phyloP scores from a whole-genome alignment of 2,113 vertebrate genomes.

The Sinosuthora webbiana region DNA sequence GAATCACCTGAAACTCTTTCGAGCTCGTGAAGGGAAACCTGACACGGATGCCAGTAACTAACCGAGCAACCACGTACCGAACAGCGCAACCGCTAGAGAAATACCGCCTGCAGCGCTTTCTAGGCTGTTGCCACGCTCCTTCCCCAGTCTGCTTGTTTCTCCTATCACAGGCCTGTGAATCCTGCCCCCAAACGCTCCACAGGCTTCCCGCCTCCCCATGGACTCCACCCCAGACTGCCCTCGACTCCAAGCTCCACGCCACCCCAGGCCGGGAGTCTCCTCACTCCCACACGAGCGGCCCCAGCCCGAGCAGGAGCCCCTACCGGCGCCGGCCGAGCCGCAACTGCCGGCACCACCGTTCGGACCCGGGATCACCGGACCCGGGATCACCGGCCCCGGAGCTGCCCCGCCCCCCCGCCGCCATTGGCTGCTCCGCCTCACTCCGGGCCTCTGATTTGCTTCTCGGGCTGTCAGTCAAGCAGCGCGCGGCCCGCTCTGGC shows the following conservation, averaged over 20 bases:
- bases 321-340: rapidly evolving
- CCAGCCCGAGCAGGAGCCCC: rapidly evolving
- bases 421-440: not conserved
- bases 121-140: rapidly evolving
- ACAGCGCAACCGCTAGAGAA: not conserved
- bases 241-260: rapidly evolving
- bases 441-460: rapidly evolving
- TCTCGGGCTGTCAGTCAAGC: not conserved
- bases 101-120: rapidly evolving
- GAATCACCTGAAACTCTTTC: not conserved
- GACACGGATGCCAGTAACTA: not conserved
- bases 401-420: not conserved
- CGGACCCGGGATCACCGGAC: rapidly evolving
- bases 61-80: rapidly evolving
- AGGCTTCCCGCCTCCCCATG: too few species aligned
- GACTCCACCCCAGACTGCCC: not conserved
- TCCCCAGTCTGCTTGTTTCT: rapidly evolving
- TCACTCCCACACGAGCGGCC: rapidly evolving
- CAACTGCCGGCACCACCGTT: rapidly evolving
- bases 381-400: rapidly evolving
- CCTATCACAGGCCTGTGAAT: not conserved
- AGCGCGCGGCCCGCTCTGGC: rapidly evolving
- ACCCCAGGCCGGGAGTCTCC: too few species aligned
- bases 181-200: rapidly evolving
- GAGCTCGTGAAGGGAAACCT: rapidly evolving